These are phyloP conservation scores for Dendrocincla tyrannina DNA, from an alignment of 2,797 vertebrate species.

Conservation along the genomic window DNA sequence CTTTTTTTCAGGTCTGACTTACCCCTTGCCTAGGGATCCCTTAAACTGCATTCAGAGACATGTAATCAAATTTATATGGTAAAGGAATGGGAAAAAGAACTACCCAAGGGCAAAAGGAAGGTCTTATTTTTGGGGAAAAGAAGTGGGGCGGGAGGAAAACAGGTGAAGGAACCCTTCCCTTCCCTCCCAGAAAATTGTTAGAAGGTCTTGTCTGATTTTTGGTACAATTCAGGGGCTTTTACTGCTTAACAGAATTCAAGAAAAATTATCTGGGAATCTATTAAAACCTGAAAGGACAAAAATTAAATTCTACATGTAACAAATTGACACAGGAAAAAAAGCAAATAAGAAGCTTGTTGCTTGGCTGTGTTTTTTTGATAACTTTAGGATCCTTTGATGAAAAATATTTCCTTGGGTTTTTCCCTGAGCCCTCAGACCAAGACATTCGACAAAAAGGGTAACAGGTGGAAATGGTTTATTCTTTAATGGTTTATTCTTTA, in stretches of 20 bases:
- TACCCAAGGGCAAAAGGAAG: background rate
- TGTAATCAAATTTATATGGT: background rate
- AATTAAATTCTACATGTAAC: background rate
- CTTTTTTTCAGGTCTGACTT: background rate
- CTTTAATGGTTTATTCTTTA: background rate
- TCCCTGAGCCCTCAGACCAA: background rate
- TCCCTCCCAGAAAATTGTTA: background rate
- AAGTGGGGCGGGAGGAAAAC: background rate
- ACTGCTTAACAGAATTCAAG: background rate
- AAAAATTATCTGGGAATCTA: background rate
- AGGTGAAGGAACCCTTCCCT: background rate
- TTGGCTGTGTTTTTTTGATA: fast-evolving
- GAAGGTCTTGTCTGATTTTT: background rate
- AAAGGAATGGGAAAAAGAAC: background rate
- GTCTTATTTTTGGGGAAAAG: background rate
- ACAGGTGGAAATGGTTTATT: background rate
- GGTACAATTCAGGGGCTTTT: background rate
- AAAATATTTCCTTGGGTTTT: background rate
- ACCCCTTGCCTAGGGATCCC: background rate
- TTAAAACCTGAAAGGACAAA: background rate
- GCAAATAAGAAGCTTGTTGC: background rate
- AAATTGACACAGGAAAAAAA: background rate
- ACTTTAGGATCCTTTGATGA: background rate
- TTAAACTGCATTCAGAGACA: background rate
- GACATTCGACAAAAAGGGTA: background rate